Conservation (phyloP, 2,797 vertebrate genomes). For the Chelonia mydas region DNA sequence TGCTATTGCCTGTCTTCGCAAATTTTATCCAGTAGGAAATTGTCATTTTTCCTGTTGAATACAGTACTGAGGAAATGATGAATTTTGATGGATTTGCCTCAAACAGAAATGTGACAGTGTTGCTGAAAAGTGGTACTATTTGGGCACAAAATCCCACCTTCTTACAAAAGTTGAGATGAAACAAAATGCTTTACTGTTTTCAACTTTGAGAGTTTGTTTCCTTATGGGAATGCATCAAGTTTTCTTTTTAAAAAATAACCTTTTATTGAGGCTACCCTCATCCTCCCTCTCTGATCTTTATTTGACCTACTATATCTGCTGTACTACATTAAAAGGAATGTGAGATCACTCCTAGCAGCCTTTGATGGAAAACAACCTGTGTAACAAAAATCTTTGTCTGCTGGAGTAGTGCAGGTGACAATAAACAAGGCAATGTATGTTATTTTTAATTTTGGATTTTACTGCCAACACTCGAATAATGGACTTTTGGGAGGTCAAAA, state of each 20-base stretch:
- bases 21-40: not conserved
- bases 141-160: not conserved
- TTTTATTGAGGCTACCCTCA: not conserved
- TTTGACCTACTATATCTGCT: constrained; percentile 1
- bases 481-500: not conserved
- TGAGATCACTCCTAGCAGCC: not conserved
- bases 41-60: not conserved
- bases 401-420: not conserved
- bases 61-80: not conserved
- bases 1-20: not conserved
- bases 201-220: not conserved
- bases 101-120: not conserved
- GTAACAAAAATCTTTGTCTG: not conserved
- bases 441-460: not conserved
- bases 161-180: not conserved
- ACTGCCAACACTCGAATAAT: not conserved
- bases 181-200: not conserved
- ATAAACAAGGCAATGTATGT: not conserved
- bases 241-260: not conserved
- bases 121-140: not conserved
- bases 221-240: not conserved
- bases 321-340: not conserved
- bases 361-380: not conserved
- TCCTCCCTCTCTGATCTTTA: not conserved
- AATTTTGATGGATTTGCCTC: not conserved